A percentile compares a stretch with the other conserved stretches of the same genome.
phyloP scores from a whole-genome alignment of 2,888 invertebrate species.

The Caenorhabditis imperialis region DNA sequence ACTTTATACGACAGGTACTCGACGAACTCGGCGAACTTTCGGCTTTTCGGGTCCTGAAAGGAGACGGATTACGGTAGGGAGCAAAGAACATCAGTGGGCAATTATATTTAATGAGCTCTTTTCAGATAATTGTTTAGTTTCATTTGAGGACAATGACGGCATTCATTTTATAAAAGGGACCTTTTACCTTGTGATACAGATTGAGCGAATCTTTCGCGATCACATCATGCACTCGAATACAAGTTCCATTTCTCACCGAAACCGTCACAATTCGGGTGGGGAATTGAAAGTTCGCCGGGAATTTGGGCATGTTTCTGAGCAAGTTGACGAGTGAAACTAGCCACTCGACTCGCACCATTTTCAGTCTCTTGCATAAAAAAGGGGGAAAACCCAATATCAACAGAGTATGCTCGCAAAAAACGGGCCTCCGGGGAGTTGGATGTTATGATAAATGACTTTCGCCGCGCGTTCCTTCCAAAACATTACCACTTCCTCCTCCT shows the following conservation, averaged over 20 bases:
- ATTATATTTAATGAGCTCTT: no score
- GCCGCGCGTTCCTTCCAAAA: constrained; percentile 9
- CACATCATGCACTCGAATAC: constrained; percentile 36
- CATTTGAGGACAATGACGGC: no score
- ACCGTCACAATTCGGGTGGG: constrained; percentile 25
- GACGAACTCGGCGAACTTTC: constrained; percentile 48
- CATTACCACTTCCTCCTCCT: constrained; percentile 18
- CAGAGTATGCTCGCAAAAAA: constrained; percentile 20
- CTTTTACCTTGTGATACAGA: constrained; percentile 19
- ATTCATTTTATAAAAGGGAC: no score
- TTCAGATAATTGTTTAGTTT: no score
- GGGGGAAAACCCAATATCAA: constrained; percentile 18
- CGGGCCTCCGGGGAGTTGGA: constrained; percentile 14
- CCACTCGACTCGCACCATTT: constrained; percentile 35
- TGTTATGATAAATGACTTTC: constrained; percentile 27
- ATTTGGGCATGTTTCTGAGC: constrained; percentile 8
- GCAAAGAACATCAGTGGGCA: no score
- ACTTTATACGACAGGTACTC: constrained; percentile 81
- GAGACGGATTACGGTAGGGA: no score
- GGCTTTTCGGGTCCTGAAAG: constrained; percentile 55
- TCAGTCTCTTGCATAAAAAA: constrained; percentile 15
- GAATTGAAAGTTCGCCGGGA: constrained; percentile 14
- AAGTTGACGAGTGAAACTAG: constrained; percentile 28
- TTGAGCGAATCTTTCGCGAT: constrained; percentile 26
- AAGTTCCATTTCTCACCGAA: constrained; percentile 22